Evolutionary conservation across 2,888 invertebrate genomes (phyloP), one percentile per base, ranked within the genome.

Genomic region (Drosophila lutescens): DNA sequence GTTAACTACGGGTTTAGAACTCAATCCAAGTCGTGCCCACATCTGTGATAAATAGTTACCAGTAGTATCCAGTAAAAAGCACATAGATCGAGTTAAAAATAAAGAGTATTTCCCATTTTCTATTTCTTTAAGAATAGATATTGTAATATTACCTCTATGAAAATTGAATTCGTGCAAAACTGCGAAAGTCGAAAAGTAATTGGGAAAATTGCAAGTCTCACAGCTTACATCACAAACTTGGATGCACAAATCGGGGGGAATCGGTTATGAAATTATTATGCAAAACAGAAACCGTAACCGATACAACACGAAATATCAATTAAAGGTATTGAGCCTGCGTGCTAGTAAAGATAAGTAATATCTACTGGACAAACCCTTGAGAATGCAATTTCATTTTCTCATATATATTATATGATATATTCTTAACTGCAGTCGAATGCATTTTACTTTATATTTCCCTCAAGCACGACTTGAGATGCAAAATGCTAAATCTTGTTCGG

Each of bases 111-210:
- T 4, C 23, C 2, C 23, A 23, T 23, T 23, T 26, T 26, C 26
- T 26, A 26, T 26, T 26, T 6, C 5, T 26, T 26, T 6, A 26
- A 26, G 5, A 26, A 26, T 2, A 26, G 26, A 26, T 20, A 20
- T 26, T 26, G 26, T 26, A 26, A 9, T 26, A 4, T 9, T 26
- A 41, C 12, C n/a, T 58, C 41, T 41, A 59, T 63, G 23, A 62
- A 61, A 62, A 61, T 62, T 15, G 32, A 49, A 17, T 49, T 65
- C 62, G 49, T 63, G 62, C 49, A 41, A 26, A 65, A 49, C 40
- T 57, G 15, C 57, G 6, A 57, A 40, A 32, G 32, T 38, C 20
- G n/a, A 30, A 46, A 38, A 6, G 12, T 1, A 38, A 61, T 61
- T 46, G 15, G 46, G 44, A 61, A 59, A 36, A 44, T 20, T 56